Evolutionary conservation across 2,888 invertebrate species (phyloP).

Genomic region (Pheosia gnoma): DNA sequence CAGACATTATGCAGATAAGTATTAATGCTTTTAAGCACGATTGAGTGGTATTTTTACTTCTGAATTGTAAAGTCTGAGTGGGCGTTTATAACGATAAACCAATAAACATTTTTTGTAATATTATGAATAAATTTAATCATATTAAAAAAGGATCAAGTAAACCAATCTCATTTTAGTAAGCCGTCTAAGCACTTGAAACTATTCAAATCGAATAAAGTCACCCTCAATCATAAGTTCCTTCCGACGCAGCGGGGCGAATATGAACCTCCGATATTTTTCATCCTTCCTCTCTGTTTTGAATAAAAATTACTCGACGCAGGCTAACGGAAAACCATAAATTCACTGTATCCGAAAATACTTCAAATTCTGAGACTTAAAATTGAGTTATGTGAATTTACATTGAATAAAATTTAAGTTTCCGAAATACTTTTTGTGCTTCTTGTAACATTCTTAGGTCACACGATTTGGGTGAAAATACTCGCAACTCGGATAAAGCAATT

Average conservation of each 20-base stretch:
- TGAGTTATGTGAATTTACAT: constrained; percentile 40
- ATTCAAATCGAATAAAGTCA: constrained; percentile 61
- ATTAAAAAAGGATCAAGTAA: background rate
- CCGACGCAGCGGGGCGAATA: constrained; percentile 42
- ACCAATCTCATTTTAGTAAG: constrained; percentile 34
- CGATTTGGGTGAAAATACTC: constrained; percentile 36
- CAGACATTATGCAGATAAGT: background rate
- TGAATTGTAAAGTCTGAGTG: too few species aligned
- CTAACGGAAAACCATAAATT: constrained; percentile 63
- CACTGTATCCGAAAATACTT: constrained; percentile 57
- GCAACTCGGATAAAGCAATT: constrained; percentile 73
- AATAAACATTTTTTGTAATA: background rate
- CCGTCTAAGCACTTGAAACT: constrained; percentile 49
- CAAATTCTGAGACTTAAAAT: constrained; percentile 48
- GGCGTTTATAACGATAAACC: too few species aligned
- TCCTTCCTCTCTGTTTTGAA: constrained; percentile 50
- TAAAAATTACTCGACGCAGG: constrained; percentile 52
- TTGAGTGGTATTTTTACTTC: too few species aligned
- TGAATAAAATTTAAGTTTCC: constrained; percentile 17
- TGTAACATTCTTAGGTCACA: constrained; percentile 12
- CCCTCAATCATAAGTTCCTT: constrained; percentile 64
- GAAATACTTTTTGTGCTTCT: background rate
- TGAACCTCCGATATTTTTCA: constrained; percentile 51
- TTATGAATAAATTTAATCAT: too few species aligned
- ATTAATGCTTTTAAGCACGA: background rate